A percentile compares a stretch with the other conserved stretches of the same genome.
Evolutionary conservation across 1,140 invertebrate species (phyloP).

Genomic region (Nephila pilipes): DNA sequence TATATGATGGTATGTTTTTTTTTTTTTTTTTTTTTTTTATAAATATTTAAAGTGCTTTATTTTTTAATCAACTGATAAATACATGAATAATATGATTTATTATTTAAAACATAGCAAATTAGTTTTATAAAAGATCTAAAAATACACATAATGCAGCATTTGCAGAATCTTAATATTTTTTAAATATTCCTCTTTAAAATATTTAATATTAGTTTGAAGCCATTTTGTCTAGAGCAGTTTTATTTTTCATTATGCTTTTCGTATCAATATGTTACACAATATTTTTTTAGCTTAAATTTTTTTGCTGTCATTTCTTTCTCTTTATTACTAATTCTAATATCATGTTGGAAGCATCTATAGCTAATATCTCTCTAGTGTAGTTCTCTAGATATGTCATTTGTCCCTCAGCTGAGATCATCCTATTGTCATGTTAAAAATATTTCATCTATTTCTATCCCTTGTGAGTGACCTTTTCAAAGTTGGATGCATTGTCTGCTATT

Average conservation of each 20-base stretch:
- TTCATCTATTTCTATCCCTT: neutral
- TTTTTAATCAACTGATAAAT: too few species aligned
- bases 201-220: too few species aligned
- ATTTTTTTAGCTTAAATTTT: neutral
- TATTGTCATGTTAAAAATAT: neutral
- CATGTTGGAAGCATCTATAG: neutral
- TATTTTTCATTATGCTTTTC: neutral
- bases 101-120: too few species aligned
- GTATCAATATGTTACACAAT: neutral
- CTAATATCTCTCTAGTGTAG: conserved; percentile 4
- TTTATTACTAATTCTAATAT: neutral
- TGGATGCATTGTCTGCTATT: conserved; percentile 51
- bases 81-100: too few species aligned
- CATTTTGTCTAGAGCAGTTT: neutral
- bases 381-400: neutral
- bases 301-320: neutral
- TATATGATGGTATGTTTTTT: too few species aligned
- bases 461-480: conserved; percentile 15
- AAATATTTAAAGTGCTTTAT: too few species aligned
- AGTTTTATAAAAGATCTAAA: too few species aligned
- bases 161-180: too few species aligned
- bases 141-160: too few species aligned
- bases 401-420: neutral
- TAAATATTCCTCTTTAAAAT: too few species aligned
- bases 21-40: too few species aligned